phyloP scores from a whole-genome alignment of 2,888 invertebrate genomes.

The Drosophila pseudotalamancana region DNA sequence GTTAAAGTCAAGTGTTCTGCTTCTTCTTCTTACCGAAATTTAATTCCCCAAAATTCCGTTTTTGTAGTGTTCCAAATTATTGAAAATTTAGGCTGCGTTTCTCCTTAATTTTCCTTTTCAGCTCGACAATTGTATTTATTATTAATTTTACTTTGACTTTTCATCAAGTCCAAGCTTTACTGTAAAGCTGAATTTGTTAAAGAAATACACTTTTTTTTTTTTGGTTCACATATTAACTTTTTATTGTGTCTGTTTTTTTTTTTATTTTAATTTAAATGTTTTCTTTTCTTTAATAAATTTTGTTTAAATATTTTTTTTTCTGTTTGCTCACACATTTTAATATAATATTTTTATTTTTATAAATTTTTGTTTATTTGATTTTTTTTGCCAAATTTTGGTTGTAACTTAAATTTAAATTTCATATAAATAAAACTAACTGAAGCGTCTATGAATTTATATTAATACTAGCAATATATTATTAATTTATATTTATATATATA shows the following conservation, averaged over 20 bases:
- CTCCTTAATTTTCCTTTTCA: no score
- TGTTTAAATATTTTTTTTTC: slow-evolving; percentile 42
- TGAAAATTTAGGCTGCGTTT: no score
- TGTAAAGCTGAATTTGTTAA: no score
- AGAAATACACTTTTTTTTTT: slow-evolving; percentile 13
- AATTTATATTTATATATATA: slow-evolving; percentile 29
- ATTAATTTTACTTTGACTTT: no score
- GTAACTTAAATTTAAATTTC: slow-evolving; percentile 42
- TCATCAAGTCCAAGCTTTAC: no score
- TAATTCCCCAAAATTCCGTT: background rate
- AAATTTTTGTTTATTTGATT: slow-evolving; percentile 19
- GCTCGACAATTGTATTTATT: no score
- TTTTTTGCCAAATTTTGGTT: slow-evolving; percentile 22
- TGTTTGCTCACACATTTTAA: slow-evolving; percentile 54
- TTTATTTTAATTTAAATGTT: no score
- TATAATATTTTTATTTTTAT: slow-evolving; percentile 4
- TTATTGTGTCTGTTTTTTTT: slow-evolving; percentile 52
- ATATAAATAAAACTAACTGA: slow-evolving; percentile 77
- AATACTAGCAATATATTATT: slow-evolving; percentile 65
- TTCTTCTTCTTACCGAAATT: background rate
- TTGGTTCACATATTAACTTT: slow-evolving; percentile 68
- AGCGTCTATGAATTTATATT: slow-evolving; percentile 78
- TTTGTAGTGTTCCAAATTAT: background rate
- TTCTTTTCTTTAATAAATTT: slow-evolving; percentile 52
- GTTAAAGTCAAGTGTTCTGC: slow-evolving; percentile 42